These are phyloP conservation scores for Phrynosoma blainvillii DNA, from an alignment of 2,113 vertebrate genomes.

Conservation along the genomic window DNA sequence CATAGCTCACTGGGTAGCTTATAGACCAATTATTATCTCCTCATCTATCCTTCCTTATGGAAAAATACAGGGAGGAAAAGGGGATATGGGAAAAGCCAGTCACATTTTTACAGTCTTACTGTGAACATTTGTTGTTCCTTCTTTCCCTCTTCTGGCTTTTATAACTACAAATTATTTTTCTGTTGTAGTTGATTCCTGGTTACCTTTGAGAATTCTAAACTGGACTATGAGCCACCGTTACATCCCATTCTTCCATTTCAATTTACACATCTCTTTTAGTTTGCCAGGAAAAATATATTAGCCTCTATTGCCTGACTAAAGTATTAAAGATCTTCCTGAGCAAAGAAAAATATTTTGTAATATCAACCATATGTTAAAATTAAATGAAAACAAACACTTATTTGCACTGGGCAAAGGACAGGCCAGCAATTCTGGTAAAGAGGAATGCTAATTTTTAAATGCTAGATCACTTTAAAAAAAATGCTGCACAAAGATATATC, in stretches of 20 bases:
- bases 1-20: not conserved
- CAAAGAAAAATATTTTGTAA: constrained; percentile 26
- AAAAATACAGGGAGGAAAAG: not conserved
- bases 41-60: not conserved
- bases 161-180: not conserved
- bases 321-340: constrained; percentile 41
- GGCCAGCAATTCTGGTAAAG: not conserved
- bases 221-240: constrained; percentile 11
- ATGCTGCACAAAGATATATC: not conserved
- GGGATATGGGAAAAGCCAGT: not conserved
- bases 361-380: constrained; percentile 20
- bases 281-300: constrained; percentile 12
- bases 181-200: not conserved
- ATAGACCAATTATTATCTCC: not conserved
- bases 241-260: constrained; percentile 47
- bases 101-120: not conserved
- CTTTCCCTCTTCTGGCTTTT: not conserved
- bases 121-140: not conserved
- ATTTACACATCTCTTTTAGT: constrained; percentile 37
- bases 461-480: not conserved
- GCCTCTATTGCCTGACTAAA: constrained; percentile 43
- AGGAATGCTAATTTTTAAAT: fast-evolving
- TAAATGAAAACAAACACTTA: constrained; percentile 45
- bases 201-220: constrained; percentile 2
- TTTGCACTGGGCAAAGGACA: constrained; percentile 47